These are phyloP conservation scores for Piprites chloris DNA, from an alignment of 2,113 vertebrate genomes.

Conservation along the genomic window DNA sequence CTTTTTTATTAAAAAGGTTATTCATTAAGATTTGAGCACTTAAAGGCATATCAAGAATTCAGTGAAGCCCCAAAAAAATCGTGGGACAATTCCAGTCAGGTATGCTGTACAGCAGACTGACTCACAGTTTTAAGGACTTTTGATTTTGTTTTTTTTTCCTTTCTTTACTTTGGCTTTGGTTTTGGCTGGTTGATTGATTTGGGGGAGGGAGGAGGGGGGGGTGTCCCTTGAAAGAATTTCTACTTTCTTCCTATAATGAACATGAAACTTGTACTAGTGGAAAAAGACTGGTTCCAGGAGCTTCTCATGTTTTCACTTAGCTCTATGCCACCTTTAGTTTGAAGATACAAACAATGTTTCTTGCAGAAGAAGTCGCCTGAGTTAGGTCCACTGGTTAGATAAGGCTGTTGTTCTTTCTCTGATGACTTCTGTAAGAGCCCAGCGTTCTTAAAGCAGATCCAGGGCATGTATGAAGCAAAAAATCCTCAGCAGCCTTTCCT, in stretches of 20 bases:
- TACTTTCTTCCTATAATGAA: background rate
- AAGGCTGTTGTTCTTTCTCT: background rate
- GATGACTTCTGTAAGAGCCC: background rate
- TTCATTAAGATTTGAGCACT: background rate
- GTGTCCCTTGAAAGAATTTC: background rate
- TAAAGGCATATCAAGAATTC: background rate
- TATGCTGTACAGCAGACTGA: background rate
- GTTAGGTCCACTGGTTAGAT: background rate
- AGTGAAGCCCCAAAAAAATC: background rate
- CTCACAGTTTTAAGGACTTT: background rate
- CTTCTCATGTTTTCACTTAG: background rate
- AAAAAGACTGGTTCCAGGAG: background rate
- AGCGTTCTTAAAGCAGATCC: background rate
- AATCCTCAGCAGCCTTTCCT: background rate
- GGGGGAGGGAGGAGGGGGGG: too few relatives aligned
- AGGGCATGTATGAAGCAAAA: background rate
- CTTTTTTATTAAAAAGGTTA: background rate
- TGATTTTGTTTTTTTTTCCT: background rate
- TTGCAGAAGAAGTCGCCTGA: background rate
- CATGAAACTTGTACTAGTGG: background rate
- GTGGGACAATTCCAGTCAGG: background rate
- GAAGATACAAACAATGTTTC: background rate
- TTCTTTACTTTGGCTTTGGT: too few relatives aligned
- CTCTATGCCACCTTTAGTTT: background rate
- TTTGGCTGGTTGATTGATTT: background rate